Base-by-base conservation (phyloP, 2,113 vertebrate species). In the Caranx ignobilis region DNA sequence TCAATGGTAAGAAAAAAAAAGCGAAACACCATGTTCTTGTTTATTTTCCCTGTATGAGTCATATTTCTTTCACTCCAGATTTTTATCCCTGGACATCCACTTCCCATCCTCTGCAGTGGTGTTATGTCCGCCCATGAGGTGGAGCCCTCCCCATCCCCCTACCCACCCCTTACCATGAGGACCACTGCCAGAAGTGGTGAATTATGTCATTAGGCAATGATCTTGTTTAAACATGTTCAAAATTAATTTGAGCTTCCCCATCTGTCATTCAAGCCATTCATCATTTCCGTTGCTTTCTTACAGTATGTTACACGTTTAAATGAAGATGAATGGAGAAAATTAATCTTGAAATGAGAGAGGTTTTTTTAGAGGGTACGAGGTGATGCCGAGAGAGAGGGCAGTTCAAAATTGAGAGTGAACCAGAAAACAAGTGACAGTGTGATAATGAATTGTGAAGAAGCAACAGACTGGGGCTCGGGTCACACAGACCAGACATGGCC, bases 361-460 rank as follows among this genome's bases (percentile, higher is more conserved):
- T 16, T 55, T 13, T 60, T 65, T 54, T 16, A 13, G 19, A 73
- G 18, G n/a, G 10, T 54, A 47, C 41, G 34, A 48, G 15, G 34
- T n/a, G 35, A 60, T 43, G 45, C 32, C 34, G 26, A 66, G 55
- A 62, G n/a, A n/a, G 11, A 47, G 2, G 50, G 19, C 15, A 43
- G 45, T 63, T 85, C 31, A 48, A 65, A 65, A 55, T 41, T 8
- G 56, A 66, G 26, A 66, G 45, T 35, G 35, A 54, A 56, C 31
- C 39, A 31, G 18, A 83, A 56, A 47, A 50, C 8, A 7, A 63
- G 41, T 2, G 10, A 52, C 48, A 61, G 61, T 62, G 21, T 62
- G 21, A 83, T 65, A 74, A 86, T 78, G 76, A 82, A 60, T 52
- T 37, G 47, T 47, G 48, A 77, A 31, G 31, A 21, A 13, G 19